These are phyloP conservation scores for Frankliniella intonsa DNA, from an alignment of 2,888 invertebrate species.

Conservation along the genomic window DNA sequence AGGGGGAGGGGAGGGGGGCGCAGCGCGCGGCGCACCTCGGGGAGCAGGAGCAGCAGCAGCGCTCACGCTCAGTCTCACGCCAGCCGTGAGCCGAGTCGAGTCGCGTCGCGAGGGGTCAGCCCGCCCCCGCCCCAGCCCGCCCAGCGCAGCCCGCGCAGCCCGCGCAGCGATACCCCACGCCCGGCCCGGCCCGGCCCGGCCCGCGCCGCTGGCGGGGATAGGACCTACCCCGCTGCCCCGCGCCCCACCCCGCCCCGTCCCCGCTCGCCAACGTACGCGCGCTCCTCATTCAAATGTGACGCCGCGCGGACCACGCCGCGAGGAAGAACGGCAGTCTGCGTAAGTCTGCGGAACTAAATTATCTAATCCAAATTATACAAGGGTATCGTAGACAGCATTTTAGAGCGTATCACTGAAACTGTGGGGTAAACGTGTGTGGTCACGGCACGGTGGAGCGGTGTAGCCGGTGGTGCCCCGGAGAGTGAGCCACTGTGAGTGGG, in stretches of 20 bases:
- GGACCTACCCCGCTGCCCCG: no score
- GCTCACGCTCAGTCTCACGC: neutral
- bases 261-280: neutral
- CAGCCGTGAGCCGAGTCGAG: constrained; percentile 11
- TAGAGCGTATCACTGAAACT: no score
- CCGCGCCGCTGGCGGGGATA: no score
- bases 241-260: neutral
- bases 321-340: no score
- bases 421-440: no score
- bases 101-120: constrained; percentile 17
- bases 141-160: neutral
- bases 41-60: neutral
- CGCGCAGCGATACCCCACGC: neutral
- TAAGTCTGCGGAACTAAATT: no score
- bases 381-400: no score
- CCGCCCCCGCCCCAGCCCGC: neutral
- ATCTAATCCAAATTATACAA: neutral
- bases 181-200: no score
- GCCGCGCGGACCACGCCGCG: neutral
- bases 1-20: neutral
- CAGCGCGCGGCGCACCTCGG: neutral
- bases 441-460: no score
- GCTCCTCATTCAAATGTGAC: neutral
- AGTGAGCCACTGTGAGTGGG: no score
- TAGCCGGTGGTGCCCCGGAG: no score